phyloP scores from a whole-genome alignment of 2,113 vertebrate genomes.

The Oxyruncus cristatus region DNA sequence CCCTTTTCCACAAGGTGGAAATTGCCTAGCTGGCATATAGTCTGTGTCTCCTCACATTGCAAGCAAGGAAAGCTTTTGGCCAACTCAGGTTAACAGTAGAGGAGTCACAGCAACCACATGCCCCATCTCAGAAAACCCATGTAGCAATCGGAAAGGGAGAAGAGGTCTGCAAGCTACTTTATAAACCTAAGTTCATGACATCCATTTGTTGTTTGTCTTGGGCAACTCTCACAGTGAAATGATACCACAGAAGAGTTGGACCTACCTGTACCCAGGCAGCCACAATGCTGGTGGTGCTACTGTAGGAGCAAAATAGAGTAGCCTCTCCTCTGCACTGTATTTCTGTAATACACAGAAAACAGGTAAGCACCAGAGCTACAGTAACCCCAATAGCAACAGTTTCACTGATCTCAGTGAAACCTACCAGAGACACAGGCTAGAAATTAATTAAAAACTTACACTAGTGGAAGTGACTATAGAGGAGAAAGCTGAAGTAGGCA shows the following conservation, averaged over 20 bases:
- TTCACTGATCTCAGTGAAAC: background rate
- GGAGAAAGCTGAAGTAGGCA: background rate
- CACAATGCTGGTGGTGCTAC: background rate
- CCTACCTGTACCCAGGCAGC: too few species aligned
- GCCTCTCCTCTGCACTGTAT: background rate
- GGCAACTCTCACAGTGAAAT: background rate
- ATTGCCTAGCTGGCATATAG: background rate
- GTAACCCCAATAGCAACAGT: background rate
- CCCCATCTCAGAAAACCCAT: background rate
- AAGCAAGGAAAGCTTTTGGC: background rate
- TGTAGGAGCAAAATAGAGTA: background rate
- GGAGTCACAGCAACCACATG: background rate
- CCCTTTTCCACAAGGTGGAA: background rate
- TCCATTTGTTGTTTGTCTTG: background rate
- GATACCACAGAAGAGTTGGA: background rate
- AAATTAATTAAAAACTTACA: background rate
- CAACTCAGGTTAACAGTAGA: background rate
- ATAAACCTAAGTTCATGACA: background rate
- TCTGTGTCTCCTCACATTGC: background rate
- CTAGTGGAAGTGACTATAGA: background rate
- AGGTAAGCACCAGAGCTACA: background rate
- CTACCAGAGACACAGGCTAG: background rate
- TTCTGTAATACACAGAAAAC: background rate
- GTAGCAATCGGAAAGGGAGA: background rate
- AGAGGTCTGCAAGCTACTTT: background rate